phyloP scores from a whole-genome alignment of 2,113 vertebrate genomes.

The Upupa epops region DNA sequence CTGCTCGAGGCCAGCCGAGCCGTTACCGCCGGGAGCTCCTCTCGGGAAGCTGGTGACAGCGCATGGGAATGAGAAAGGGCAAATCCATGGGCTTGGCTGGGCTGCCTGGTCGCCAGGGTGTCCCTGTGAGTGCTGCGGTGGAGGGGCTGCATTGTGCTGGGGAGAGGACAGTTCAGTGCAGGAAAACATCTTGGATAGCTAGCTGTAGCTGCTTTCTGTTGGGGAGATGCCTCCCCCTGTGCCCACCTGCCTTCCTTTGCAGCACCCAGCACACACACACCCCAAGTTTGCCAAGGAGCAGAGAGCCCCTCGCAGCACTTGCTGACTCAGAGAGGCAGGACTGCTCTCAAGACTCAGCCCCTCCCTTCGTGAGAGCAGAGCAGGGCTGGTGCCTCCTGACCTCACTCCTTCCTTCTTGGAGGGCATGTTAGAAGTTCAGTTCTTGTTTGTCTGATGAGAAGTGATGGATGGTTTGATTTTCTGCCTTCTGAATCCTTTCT shows the following conservation, averaged over 20 bases:
- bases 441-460: neutral
- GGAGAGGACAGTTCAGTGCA: fast-evolving
- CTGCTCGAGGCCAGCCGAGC: neutral
- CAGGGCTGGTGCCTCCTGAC: neutral
- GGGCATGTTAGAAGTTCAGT: neutral
- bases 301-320: neutral
- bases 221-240: fast-evolving
- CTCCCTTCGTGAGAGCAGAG: neutral
- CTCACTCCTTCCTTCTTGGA: neutral
- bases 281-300: neutral
- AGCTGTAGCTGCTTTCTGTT: neutral
- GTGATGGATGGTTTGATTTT: neutral
- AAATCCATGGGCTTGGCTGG: neutral
- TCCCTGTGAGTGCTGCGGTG: neutral
- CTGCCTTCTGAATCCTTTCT: neutral
- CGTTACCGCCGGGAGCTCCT: neutral
- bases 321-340: neutral
- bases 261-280: fast-evolving
- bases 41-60: neutral
- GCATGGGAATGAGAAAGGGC: neutral
- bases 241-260: neutral
- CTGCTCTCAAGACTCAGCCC: neutral
- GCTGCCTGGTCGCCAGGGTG: neutral
- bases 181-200: fast-evolving
- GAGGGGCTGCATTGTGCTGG: fast-evolving